These are phyloP conservation scores for Parotia lawesii DNA, from an alignment of 2,113 vertebrate genomes.

Conservation along the genomic window DNA sequence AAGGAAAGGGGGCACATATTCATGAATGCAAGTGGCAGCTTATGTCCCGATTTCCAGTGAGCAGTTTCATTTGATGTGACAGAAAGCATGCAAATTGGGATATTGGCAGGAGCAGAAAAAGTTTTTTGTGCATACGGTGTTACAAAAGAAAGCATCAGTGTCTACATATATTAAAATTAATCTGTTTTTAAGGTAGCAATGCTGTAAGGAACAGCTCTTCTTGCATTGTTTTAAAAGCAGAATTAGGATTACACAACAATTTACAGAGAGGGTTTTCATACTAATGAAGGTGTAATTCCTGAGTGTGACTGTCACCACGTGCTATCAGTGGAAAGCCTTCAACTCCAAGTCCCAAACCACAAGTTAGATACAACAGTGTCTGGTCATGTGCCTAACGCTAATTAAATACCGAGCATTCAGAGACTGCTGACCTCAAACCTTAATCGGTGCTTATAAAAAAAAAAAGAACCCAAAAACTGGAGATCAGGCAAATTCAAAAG, in stretches of 20 bases:
- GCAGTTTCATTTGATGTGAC: conserved; percentile 31
- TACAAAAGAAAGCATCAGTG: conserved; percentile 1
- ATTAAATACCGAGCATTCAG: neutral
- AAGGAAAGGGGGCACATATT: neutral
- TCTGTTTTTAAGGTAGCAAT: conserved; percentile 14
- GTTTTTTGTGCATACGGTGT: neutral
- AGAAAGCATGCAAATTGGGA: conserved; percentile 40
- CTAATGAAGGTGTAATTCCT: neutral
- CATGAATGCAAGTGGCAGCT: conserved; percentile 12
- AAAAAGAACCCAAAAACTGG: neutral
- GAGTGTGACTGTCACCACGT: neutral
- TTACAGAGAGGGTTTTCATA: neutral
- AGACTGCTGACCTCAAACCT: neutral
- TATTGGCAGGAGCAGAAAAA: conserved; percentile 25
- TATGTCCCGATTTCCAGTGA: conserved; percentile 30
- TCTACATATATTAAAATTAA: conserved; percentile 30
- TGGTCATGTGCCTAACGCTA: neutral
- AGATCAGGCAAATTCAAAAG: neutral
- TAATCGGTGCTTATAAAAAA: neutral
- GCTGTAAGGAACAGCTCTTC: neutral
- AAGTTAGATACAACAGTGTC: neutral
- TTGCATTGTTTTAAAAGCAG: neutral
- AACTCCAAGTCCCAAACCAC: neutral
- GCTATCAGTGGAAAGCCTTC: neutral
- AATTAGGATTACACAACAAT: neutral